phyloP scores from a whole-genome alignment of 1,140 invertebrate genomes.

The Penaeus indicus region DNA sequence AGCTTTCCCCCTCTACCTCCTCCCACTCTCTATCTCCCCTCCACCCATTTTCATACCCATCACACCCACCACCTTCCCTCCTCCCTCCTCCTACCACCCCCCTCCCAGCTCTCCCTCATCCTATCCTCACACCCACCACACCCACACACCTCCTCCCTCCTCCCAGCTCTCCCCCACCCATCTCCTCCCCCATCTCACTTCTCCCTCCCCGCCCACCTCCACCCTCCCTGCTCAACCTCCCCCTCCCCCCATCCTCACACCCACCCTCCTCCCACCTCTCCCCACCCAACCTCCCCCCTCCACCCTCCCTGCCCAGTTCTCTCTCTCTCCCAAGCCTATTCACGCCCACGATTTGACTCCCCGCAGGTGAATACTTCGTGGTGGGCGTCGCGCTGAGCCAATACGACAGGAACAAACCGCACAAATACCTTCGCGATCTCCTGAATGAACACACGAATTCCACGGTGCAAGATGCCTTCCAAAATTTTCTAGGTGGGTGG shows the following conservation, averaged over 20 bases:
- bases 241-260: neutral
- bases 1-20: neutral
- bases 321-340: too few species aligned
- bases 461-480: constrained; percentile 76
- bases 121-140: neutral
- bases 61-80: too few species aligned
- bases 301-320: too few species aligned
- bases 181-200: neutral
- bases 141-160: too few species aligned
- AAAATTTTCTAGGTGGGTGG: constrained; percentile 77
- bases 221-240: neutral
- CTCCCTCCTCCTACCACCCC: neutral
- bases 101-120: neutral
- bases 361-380: constrained; percentile 87
- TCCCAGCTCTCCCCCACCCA: neutral
- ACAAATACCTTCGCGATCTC: constrained; percentile 82
- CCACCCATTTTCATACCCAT: neutral
- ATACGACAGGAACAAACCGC: constrained; percentile 82
- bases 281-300: too few species aligned
- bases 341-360: constrained; percentile 65
- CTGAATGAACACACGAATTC: constrained; percentile 77
- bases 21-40: too few species aligned
- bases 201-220: too few species aligned
- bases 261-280: neutral
- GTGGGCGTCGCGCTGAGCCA: constrained; percentile 91